Evolutionary conservation across 2,888 invertebrate genomes (phyloP).

Genomic region (Andrena bicolor): DNA sequence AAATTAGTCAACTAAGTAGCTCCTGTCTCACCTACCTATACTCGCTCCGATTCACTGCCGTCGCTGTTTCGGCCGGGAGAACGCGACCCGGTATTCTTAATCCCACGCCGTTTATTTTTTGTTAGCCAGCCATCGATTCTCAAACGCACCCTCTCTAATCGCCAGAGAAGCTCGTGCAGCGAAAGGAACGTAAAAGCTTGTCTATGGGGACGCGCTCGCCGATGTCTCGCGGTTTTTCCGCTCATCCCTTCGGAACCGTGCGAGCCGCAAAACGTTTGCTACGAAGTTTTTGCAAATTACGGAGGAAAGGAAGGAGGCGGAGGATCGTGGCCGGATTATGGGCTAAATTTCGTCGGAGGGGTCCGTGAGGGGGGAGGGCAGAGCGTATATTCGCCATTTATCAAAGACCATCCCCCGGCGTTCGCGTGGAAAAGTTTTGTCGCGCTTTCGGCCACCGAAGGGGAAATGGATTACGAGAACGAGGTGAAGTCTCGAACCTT

Average conservation of each 20-base stretch:
- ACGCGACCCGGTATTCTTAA: not conserved
- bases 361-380: conserved; percentile 27
- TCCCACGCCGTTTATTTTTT: not conserved
- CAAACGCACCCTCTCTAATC: not conserved
- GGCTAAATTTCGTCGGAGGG: conserved; percentile 39
- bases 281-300: conserved; percentile 45
- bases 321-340: conserved; percentile 59
- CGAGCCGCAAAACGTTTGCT: conserved; percentile 23
- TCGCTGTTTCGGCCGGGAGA: not conserved
- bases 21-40: too few relatives aligned
- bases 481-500: conserved; percentile 46
- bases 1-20: too few relatives aligned
- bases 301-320: conserved; percentile 4
- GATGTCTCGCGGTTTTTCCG: conserved; percentile 19
- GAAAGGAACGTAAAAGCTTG: not conserved
- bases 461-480: conserved; percentile 64
- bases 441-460: conserved; percentile 24
- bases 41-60: not conserved
- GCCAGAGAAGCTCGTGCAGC: not conserved
- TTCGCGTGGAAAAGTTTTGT: conserved; percentile 18
- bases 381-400: conserved; percentile 60
- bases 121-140: conserved; percentile 30
- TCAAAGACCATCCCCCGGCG: conserved; percentile 48
- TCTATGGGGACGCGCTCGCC: not conserved
- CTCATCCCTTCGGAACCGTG: conserved; percentile 13